These are phyloP conservation scores for Eurystomus gularis DNA, from an alignment of 2,113 vertebrate species.

Conservation along the genomic window DNA sequence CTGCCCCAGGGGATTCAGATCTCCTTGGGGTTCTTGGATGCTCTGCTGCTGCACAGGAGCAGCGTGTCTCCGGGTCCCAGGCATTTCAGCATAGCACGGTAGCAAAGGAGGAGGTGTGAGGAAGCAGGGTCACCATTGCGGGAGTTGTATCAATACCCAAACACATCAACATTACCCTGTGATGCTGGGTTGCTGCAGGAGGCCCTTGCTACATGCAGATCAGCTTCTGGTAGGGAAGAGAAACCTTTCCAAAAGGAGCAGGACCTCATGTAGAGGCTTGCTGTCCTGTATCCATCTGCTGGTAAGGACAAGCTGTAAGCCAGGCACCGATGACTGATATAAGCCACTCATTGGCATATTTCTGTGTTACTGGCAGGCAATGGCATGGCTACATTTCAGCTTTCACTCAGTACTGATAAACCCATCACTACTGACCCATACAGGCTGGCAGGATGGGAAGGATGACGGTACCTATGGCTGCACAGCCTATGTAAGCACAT, in stretches of 20 bases:
- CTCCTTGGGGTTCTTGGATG: neutral
- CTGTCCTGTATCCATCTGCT: neutral
- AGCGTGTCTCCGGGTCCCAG: neutral
- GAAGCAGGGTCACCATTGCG: neutral
- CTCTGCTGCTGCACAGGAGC: neutral
- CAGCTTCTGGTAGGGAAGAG: neutral
- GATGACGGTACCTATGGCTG: fast-evolving
- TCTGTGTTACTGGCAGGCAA: neutral
- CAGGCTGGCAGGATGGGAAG: neutral
- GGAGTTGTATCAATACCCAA: neutral
- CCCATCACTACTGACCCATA: fast-evolving
- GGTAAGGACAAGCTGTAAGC: neutral
- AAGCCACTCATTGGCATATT: neutral
- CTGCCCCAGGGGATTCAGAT: neutral
- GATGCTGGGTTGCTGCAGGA: neutral
- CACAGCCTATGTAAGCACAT: fast-evolving
- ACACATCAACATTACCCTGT: fast-evolving
- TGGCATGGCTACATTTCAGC: neutral
- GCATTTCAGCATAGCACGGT: fast-evolving
- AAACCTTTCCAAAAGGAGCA: neutral
- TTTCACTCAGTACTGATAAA: neutral
- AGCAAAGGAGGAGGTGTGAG: neutral
- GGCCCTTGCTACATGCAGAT: neutral
- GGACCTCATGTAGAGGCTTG: neutral
- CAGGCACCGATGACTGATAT: fast-evolving